Conservation (phyloP, 2,797 vertebrate genomes). For the Semaprochilodus insignis region DNA sequence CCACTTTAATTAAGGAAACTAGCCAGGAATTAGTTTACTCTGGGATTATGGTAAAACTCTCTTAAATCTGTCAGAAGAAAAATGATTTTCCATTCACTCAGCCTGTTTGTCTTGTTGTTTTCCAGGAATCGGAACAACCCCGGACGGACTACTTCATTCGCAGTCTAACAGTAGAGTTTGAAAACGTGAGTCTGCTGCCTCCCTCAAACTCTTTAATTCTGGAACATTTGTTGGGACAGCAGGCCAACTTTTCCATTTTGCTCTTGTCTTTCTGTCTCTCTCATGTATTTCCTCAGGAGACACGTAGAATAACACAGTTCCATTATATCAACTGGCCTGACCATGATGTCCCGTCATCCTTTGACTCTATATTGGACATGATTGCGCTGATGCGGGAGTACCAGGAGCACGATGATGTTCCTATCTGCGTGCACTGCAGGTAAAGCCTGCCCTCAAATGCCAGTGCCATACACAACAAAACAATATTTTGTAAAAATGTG, state of each 20-base stretch:
- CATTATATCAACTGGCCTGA: constrained; percentile 99
- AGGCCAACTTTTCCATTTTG: neutral
- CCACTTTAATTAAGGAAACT: too few species aligned
- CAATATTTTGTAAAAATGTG: too few species aligned
- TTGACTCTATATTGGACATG: constrained; percentile 99
- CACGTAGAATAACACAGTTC: constrained; percentile 92
- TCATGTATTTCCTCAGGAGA: constrained; percentile 80
- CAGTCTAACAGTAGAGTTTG: constrained; percentile 88
- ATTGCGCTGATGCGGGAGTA: constrained; percentile 96
- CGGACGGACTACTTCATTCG: constrained; percentile 95
- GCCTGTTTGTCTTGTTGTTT: constrained; percentile 8
- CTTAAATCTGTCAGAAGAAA: neutral
- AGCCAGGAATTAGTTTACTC: too few species aligned
- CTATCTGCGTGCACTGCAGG: constrained; percentile 93
- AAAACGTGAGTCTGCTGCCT: constrained; percentile 82
- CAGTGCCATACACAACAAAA: neutral
- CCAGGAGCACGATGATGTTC: constrained; percentile 93
- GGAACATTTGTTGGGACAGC: neutral
- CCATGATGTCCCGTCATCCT: constrained; percentile 97
- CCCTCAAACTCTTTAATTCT: neutral
- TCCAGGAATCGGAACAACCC: constrained; percentile 92
- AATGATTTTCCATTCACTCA: neutral
- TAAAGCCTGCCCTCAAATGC: constrained; percentile 55
- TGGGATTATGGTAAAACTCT: neutral
- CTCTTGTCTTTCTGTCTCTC: neutral